Base-by-base conservation (phyloP, 2,113 vertebrate species). In the Macrotis lagotis region DNA sequence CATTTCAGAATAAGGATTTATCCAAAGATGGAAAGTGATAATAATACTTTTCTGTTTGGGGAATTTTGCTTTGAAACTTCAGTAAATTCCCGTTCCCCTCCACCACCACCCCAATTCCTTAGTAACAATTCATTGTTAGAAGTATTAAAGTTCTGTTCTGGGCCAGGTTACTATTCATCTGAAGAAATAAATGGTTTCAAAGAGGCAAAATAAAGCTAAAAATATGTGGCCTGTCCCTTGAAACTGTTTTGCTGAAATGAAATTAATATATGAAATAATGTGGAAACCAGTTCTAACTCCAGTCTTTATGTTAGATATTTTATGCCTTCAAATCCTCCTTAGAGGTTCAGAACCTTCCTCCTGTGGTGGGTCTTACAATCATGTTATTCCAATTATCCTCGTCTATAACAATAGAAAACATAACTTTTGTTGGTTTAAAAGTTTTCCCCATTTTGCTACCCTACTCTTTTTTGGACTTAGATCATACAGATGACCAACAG, bases 261-360 rank as follows among this genome's bases (percentile, higher is more conserved):
- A 96, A 91, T 22, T 19, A 88, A 12, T 74, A 26, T 47, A 6
- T 51, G 50, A 92, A 89, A 51, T 28, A 26, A 93, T 90, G 49
- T 93, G 93, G 51, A 28, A 51, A 92, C 88, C 95, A 97, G 95
- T 94, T 66, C 49, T 91, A 49, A 1, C 25, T 48, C 31, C 51
- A 94, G 52, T 2, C 52, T 95, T n/a, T 93, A 88, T 96, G 93
- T 48, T 92, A 47, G 50, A 96, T 96, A 49, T 1, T 7, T 94
- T 95, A 95, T 11, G 66, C 50, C 88, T 88, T 93, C n/a, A 50
- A 95, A 74, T 5, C 31, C 66, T 94, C 50, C 28, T 31, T 14
- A 55, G 19, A 90, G 92, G 14, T 94, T 24, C 25, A 93, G 91
- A 94, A 96, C 94, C 59, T 96, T 94, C 94, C 88, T 96, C 91